These are phyloP conservation scores for Anomalospiza imberbis DNA, from an alignment of 2,797 vertebrate species.

Conservation along the genomic window DNA sequence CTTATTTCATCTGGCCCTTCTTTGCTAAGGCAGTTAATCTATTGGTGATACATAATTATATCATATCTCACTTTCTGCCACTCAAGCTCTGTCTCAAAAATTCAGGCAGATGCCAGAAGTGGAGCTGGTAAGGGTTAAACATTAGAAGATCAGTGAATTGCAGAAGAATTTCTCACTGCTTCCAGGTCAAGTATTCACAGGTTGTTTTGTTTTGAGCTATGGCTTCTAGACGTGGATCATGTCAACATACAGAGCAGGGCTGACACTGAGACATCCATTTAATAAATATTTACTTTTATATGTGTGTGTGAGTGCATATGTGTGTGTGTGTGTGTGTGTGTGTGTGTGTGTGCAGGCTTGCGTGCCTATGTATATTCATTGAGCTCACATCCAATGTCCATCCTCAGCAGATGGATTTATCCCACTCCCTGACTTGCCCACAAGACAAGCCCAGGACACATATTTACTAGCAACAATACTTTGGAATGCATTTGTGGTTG, in stretches of 20 bases:
- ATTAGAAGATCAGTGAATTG: neutral
- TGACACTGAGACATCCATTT: constrained; percentile 9
- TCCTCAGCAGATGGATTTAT: neutral
- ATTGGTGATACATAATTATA: neutral
- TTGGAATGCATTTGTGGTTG: constrained; percentile 13
- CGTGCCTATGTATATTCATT: neutral
- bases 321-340: neutral
- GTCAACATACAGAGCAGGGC: neutral
- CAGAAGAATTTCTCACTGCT: constrained; percentile 22
- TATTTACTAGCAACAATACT: neutral
- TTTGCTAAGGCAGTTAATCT: neutral
- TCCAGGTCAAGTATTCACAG: constrained; percentile 48
- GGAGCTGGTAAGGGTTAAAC: neutral
- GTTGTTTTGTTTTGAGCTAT: constrained; percentile 56
- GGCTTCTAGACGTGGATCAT: constrained; percentile 37
- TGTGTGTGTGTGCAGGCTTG: neutral
- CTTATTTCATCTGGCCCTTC: neutral
- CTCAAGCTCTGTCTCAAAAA: neutral
- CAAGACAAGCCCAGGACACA: neutral
- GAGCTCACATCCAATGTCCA: neutral
- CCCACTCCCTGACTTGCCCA: neutral
- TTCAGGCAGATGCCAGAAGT: neutral
- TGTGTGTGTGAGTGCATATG: neutral
- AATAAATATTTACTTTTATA: constrained; percentile 51
- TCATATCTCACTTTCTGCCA: neutral